Conservation (phyloP, 1,140 invertebrate species). For the Dufourea novaeangliae region DNA sequence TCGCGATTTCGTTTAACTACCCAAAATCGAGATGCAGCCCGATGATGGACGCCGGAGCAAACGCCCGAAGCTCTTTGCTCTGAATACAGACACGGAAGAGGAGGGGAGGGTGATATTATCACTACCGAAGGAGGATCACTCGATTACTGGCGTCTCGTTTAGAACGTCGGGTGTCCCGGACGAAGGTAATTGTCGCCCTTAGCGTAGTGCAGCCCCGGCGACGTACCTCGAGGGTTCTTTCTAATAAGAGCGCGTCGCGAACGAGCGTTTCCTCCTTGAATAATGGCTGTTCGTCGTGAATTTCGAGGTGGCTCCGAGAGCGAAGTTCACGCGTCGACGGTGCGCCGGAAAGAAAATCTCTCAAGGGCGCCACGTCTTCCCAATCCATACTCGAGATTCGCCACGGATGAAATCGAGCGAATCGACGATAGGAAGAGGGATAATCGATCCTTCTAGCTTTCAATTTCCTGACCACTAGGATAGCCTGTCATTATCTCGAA, state of each 20-base stretch:
- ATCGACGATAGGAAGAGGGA: background rate
- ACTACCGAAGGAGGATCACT: constrained; percentile 44
- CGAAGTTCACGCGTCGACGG: too few species aligned
- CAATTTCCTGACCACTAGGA: constrained; percentile 3
- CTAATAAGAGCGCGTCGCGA: constrained; percentile 38
- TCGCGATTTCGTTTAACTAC: constrained; percentile 8
- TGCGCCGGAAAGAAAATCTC: too few species aligned
- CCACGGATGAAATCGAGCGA: background rate
- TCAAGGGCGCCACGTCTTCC: too few species aligned
- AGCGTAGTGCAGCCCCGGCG: constrained; percentile 6
- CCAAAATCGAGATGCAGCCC: constrained; percentile 25
- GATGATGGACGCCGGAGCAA: constrained; percentile 34
- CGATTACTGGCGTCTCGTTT: constrained; percentile 51
- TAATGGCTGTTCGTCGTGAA: background rate
- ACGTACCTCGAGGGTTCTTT: constrained; percentile 46
- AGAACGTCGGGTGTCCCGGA: constrained; percentile 25
- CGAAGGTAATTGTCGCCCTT: constrained; percentile 55
- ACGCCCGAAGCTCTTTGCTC: constrained; percentile 34
- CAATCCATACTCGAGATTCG: too few species aligned
- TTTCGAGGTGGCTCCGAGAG: background rate
- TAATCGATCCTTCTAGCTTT: constrained; percentile 11
- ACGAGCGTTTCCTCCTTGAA: constrained; percentile 15
- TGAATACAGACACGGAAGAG: constrained; percentile 24
- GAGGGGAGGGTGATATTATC: constrained; percentile 31
- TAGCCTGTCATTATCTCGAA: background rate